phyloP scores from a whole-genome alignment of 2,113 vertebrate species.

The Actenoides lindsayi region DNA sequence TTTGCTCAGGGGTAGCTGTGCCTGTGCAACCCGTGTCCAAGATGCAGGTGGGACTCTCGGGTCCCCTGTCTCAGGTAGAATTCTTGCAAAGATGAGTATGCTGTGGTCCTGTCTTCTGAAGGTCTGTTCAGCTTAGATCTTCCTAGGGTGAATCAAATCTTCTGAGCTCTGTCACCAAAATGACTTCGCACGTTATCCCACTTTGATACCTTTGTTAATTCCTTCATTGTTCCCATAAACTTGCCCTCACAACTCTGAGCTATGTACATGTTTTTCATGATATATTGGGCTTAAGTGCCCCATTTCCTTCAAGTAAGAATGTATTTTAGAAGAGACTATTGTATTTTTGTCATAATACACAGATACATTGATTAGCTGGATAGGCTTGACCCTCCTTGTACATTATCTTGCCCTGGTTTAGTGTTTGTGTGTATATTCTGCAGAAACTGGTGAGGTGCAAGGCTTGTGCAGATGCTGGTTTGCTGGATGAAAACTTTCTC shows the following conservation, averaged over 20 bases:
- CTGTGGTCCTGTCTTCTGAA: not conserved
- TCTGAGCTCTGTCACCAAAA: not conserved
- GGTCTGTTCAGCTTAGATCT: not conserved
- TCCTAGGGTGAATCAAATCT: not conserved
- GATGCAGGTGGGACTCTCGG: fast-evolving
- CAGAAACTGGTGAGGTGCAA: constrained; percentile 99
- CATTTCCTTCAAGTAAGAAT: not conserved
- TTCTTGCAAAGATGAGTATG: not conserved
- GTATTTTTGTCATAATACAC: not conserved
- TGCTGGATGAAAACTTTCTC: constrained; percentile 96
- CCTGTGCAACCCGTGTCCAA: fast-evolving
- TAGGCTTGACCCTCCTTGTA: not conserved
- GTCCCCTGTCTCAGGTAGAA: not conserved
- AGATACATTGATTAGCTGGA: not conserved
- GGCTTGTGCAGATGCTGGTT: constrained; percentile 94
- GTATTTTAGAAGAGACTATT: not conserved
- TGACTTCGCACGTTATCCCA: not conserved
- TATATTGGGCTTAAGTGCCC: not conserved
- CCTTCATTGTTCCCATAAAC: not conserved
- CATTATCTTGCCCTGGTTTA: not conserved
- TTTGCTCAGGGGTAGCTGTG: not conserved
- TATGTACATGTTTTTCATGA: not conserved
- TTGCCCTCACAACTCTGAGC: not conserved
- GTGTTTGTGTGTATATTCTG: not conserved
- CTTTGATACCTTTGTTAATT: not conserved